phyloP scores from a whole-genome alignment of 2,888 invertebrate genomes.

The Diarsia dahlii region DNA sequence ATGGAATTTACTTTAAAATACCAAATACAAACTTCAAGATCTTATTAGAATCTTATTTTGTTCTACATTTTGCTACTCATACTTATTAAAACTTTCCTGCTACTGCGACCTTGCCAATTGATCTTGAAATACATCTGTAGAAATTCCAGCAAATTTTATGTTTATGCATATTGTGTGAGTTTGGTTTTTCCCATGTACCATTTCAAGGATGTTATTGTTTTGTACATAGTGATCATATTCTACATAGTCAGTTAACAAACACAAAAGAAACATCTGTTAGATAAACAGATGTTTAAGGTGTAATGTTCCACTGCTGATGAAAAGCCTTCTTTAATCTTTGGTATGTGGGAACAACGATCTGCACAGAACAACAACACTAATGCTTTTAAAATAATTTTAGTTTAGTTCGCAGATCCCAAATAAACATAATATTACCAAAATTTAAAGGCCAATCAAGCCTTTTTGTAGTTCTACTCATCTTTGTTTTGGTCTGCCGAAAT shows the following conservation, averaged over 20 bases:
- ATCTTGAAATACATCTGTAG: conserved; percentile 34
- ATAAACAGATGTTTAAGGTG: too few species aligned
- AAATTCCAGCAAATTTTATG: conserved; percentile 12
- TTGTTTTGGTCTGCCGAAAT: not conserved
- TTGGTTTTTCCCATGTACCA: conserved; percentile 15
- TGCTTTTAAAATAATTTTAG: too few species aligned
- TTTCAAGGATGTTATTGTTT: not conserved
- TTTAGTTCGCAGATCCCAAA: too few species aligned
- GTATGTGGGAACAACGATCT: too few species aligned
- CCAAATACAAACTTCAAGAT: not conserved
- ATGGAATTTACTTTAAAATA: not conserved
- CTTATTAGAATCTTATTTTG: not conserved
- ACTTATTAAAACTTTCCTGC: not conserved
- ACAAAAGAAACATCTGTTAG: too few species aligned
- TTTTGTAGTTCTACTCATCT: not conserved
- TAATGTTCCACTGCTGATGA: not conserved
- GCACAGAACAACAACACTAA: too few species aligned
- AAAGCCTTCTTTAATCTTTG: not conserved
- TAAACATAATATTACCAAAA: too few species aligned
- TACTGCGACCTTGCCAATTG: conserved; percentile 15
- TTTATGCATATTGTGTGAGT: too few species aligned
- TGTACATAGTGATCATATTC: too few species aligned
- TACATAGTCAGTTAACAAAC: too few species aligned
- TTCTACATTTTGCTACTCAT: conserved; percentile 11
- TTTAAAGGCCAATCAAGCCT: not conserved